These are phyloP conservation scores for Bradypodion pumilum DNA, from an alignment of 2,797 vertebrate species.

Conservation along the genomic window DNA sequence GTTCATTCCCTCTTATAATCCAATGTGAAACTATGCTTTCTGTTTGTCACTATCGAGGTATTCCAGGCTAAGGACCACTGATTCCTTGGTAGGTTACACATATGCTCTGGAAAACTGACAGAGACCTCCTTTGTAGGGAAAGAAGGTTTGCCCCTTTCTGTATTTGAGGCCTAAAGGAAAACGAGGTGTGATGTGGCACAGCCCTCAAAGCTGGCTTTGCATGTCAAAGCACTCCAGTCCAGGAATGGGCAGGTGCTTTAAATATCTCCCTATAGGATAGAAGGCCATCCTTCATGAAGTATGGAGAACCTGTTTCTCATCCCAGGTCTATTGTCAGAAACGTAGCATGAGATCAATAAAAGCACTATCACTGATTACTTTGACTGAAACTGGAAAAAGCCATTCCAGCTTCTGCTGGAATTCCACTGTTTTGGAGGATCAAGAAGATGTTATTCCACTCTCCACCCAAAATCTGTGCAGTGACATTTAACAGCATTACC, in stretches of 20 bases:
- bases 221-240: neutral
- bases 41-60: neutral
- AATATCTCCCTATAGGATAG: neutral
- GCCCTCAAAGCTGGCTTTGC: neutral
- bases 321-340: no score
- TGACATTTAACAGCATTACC: no score
- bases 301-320: neutral
- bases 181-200: neutral
- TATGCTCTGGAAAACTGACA: neutral
- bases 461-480: neutral
- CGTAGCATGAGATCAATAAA: neutral
- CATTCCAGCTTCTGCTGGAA: neutral
- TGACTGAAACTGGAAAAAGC: neutral
- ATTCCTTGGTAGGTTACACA: neutral
- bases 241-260: neutral
- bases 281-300: neutral
- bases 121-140: neutral
- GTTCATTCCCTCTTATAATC: neutral
- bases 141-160: neutral
- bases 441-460: neutral
- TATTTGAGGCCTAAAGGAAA: neutral
- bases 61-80: neutral
- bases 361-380: neutral
- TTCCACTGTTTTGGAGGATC: neutral
- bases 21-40: neutral